These are phyloP conservation scores for Dryadula phaetusa DNA, from an alignment of 2,888 invertebrate genomes.

Conservation along the genomic window DNA sequence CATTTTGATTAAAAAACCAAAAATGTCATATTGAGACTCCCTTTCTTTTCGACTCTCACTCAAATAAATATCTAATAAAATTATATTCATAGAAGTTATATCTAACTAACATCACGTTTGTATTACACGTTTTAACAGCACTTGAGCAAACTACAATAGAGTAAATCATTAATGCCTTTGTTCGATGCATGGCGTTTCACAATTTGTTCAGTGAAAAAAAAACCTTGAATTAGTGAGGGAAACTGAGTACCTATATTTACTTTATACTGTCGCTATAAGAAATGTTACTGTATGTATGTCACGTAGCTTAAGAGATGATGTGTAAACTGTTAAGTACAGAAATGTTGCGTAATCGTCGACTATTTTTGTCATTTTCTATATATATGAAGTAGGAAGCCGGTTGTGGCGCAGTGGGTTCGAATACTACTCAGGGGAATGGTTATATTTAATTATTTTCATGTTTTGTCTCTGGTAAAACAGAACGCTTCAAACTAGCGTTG, in stretches of 20 bases:
- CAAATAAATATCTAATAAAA: too few relatives aligned
- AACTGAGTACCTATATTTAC: slow-evolving; percentile 4
- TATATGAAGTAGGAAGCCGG: too few relatives aligned
- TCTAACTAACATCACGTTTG: neutral
- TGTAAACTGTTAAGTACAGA: slow-evolving; percentile 4
- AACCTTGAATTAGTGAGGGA: slow-evolving; percentile 24
- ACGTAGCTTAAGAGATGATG: neutral
- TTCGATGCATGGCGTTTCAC: slow-evolving; percentile 15
- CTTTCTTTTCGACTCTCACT: too few relatives aligned
- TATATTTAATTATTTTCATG: too few relatives aligned
- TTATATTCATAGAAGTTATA: neutral
- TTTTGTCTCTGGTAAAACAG: too few relatives aligned
- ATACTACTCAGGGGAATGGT: too few relatives aligned
- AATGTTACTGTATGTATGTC: neutral
- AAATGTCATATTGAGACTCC: too few relatives aligned
- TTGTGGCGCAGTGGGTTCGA: too few relatives aligned
- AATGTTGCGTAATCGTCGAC: neutral
- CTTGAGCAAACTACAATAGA: slow-evolving; percentile 27
- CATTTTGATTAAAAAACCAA: too few relatives aligned
- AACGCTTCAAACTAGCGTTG: too few relatives aligned
- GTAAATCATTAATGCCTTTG: slow-evolving; percentile 34
- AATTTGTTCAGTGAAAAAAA: slow-evolving; percentile 16
- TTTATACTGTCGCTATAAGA: slow-evolving; percentile 9
- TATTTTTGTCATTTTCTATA: neutral
- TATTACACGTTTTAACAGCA: slow-evolving; percentile 1